Conservation (phyloP, 2,888 invertebrate genomes). For the Drosophila leonis region DNA sequence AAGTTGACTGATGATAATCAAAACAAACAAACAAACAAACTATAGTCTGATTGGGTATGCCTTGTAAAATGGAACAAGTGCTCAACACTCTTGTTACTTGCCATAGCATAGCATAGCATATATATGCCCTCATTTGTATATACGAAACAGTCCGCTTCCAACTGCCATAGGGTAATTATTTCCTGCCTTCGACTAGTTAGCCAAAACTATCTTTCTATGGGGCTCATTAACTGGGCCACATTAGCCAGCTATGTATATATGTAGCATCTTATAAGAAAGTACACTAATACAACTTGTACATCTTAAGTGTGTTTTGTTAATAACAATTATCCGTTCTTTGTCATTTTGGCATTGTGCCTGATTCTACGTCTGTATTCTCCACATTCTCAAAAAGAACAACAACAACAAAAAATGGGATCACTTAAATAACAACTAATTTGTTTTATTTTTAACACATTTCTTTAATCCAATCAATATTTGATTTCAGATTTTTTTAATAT, state of each 20-base stretch:
- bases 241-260: neutral
- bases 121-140: constrained; percentile 7
- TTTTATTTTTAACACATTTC: constrained; percentile 73
- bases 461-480: constrained; percentile 85
- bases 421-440: constrained; percentile 27
- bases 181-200: neutral
- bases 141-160: constrained; percentile 28
- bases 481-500: constrained; percentile 86
- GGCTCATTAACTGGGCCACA: neutral
- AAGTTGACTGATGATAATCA: constrained; percentile 65
- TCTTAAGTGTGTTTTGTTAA: constrained; percentile 4
- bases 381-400: too few species aligned
- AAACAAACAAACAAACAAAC: neutral
- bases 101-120: neutral
- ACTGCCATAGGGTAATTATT: neutral
- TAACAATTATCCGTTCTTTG: constrained; percentile 18
- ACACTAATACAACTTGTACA: constrained; percentile 12
- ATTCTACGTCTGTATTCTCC: constrained; percentile 11
- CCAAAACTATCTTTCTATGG: constrained; percentile 5
- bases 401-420: neutral
- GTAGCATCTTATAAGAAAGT: neutral
- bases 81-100: constrained; percentile 2
- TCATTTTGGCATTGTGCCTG: neutral
- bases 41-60: constrained; percentile 22
- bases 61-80: constrained; percentile 4